phyloP scores from a whole-genome alignment of 1,140 invertebrate species.

The Anthonomus grandis region DNA sequence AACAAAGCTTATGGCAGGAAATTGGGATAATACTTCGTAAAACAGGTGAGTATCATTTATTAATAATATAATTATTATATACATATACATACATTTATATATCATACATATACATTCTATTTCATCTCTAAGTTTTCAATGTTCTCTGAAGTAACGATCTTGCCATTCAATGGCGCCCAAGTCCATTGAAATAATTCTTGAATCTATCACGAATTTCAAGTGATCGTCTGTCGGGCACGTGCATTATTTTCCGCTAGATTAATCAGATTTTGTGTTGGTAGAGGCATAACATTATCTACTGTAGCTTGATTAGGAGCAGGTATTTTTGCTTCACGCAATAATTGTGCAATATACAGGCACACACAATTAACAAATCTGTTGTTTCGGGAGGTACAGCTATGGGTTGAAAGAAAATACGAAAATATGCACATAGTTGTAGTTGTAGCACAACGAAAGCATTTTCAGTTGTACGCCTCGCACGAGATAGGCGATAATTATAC shows the following conservation, averaged over 20 bases:
- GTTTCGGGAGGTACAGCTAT: no score
- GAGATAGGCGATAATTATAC: neutral
- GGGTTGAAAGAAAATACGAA: no score
- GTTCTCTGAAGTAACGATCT: no score
- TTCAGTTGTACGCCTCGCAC: no score
- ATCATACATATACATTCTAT: neutral
- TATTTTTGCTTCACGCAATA: conserved; percentile 4
- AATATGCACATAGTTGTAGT: neutral
- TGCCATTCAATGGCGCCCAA: conserved; percentile 3
- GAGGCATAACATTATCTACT: neutral
- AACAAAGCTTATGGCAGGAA: neutral
- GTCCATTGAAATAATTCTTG: conserved; percentile 4
- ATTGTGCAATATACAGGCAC: neutral
- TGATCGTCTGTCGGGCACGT: no score
- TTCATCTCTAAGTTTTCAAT: neutral
- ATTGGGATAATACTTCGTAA: no score
- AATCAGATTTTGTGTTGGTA: no score
- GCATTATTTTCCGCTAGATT: no score
- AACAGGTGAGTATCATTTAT: neutral
- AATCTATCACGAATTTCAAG: no score
- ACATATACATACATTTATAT: no score
- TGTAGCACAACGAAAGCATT: neutral
- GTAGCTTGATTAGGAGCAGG: neutral
- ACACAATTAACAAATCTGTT: no score
- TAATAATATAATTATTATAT: neutral